Base-by-base conservation (phyloP, 2,888 invertebrate genomes). In the Orthonevra nobilis region DNA sequence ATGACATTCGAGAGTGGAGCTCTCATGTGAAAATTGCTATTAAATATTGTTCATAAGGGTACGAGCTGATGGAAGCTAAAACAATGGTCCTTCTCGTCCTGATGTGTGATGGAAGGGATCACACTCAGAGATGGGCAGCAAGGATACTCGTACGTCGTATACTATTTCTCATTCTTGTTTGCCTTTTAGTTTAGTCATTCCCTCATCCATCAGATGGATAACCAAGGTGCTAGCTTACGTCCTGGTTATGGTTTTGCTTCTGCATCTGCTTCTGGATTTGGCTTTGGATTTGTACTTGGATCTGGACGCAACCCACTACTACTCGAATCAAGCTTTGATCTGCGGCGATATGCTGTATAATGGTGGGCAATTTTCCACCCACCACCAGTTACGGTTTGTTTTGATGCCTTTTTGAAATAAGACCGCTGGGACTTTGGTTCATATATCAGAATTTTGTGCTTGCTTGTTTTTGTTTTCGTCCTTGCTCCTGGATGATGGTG, bases 401-500 rank as follows among this genome's bases (percentile, higher is more conserved):
- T 73, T 81, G 73, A 74, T 77, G 73, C 66, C 73, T 68, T 79
- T 82, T 79, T 82, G 82, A 83, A 83, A 83, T 82, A 83, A 83
- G 82, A 83, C 82, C 82, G 56, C 66, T 81, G 81, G 82, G 82
- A 82, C 68, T 81, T 75, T 36, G 77, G 77, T 79, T 68, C 77
- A 79, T 81, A 81, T 79, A 82, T 82, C 75, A 81, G 73, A 70
- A 75, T 46, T 38, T 61, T 58, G 56, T 60, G 66, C 58, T 42
- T 58, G 64, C 58, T 70, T 52, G 60, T 61, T 66, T 64, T 6
- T 46, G 46, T 44, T n/a, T n/a, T 54, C 42, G 38, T 36, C 26
- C 12, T 26, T 26, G 14, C 34, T 54, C 17, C 42, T 42, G 63
- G 52, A 28, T 52, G 14, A 70, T 77, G 64, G 60, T 72, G 64